Conservation (phyloP, 1,140 invertebrate genomes). For the Aleiodes sp. region DNA sequence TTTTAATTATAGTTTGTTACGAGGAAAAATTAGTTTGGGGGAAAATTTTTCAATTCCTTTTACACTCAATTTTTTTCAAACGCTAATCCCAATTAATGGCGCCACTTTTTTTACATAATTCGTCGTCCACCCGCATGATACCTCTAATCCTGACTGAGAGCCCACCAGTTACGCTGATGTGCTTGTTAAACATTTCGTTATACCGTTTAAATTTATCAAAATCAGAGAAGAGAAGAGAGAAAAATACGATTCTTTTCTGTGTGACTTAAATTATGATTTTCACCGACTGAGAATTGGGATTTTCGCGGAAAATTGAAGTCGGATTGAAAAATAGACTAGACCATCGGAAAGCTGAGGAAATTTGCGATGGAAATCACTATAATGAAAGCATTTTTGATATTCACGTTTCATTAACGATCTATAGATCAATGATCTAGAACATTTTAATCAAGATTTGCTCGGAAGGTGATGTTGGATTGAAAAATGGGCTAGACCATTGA, state of each 20-base stretch:
- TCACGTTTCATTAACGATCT: no score
- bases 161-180: not conserved
- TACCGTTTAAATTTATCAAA: conserved; percentile 16
- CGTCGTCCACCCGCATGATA: conserved; percentile 10
- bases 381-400: no score
- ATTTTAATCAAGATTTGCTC: not conserved
- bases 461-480: not conserved
- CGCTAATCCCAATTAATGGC: conserved; percentile 11
- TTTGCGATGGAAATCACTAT: no score
- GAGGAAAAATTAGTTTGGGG: no score
- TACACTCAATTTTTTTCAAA: no score
- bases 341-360: no score
- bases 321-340: not conserved
- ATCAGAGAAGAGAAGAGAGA: not conserved
- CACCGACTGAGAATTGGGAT: not conserved
- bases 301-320: not conserved
- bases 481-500: no score
- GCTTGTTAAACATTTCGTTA: conserved; percentile 13
- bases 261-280: no score
- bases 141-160: conserved; percentile 19
- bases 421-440: not conserved
- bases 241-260: no score
- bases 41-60: no score
- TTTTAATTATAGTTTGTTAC: no score
- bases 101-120: conserved; percentile 15